A percentile compares a stretch with the other conserved stretches of the same genome.
Conservation (phyloP, 2,888 invertebrate genomes). For the Agrenia bidenticulata region DNA sequence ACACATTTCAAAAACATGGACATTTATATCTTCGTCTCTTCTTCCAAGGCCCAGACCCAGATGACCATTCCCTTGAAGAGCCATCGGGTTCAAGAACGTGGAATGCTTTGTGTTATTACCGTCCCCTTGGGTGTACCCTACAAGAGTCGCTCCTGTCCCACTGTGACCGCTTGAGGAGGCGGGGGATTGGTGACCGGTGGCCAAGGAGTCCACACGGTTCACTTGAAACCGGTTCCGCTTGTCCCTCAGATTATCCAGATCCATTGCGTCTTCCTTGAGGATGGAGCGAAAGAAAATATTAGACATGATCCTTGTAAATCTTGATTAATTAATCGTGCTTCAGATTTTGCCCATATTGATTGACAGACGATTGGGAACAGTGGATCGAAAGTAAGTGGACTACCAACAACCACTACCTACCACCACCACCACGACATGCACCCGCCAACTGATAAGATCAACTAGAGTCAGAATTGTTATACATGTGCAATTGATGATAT, state of each 20-base stretch:
- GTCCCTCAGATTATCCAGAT: conserved; percentile 47
- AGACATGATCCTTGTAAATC: no score
- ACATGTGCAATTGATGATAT: no score
- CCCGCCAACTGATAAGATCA: no score
- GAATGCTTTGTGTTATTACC: conserved; percentile 14
- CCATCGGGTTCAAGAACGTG: no score
- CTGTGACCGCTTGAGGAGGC: conserved; percentile 51
- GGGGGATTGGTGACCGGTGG: conserved; percentile 51
- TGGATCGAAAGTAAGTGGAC: no score
- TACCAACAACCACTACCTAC: no score
- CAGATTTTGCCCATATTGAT: no score
- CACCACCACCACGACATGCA: no score
- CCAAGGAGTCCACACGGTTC: conserved; percentile 63
- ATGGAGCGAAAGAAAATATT: not conserved
- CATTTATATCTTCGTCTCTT: not conserved
- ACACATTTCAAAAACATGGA: not conserved
- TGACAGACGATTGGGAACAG: no score
- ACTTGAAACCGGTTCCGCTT: conserved; percentile 61
- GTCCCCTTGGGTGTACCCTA: conserved; percentile 35
- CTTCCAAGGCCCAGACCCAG: not conserved
- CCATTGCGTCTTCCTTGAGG: conserved; percentile 39
- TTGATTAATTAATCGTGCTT: no score
- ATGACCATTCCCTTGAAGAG: not conserved
- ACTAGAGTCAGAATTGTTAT: no score
- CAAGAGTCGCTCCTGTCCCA: conserved; percentile 51